Conservation (phyloP, 1,140 invertebrate species). For the Arctopsyche grandis region DNA sequence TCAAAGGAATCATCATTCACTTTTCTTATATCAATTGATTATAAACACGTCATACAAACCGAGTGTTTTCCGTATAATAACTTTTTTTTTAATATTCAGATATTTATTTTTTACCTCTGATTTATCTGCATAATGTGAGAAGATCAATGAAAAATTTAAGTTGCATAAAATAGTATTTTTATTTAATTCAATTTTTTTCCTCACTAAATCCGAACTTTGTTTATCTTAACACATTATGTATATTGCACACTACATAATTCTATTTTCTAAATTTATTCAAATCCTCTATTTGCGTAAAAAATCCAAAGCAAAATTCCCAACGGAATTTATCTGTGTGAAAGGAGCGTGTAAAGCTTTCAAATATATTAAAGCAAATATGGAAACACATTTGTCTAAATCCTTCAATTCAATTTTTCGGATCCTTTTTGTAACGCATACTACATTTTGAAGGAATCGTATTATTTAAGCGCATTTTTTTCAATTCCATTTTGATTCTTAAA, state of each 20-base stretch:
- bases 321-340: no score
- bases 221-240: not conserved
- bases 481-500: no score
- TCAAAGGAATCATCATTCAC: not conserved
- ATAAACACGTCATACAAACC: not conserved
- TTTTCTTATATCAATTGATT: not conserved
- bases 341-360: not conserved
- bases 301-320: not conserved
- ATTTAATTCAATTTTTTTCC: not conserved
- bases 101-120: no score
- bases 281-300: not conserved
- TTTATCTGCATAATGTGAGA: no score
- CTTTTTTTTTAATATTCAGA: no score
- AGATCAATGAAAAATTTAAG: no score
- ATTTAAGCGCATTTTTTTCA: no score
- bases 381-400: not conserved
- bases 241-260: not conserved
- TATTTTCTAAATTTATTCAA: constrained; percentile 20
- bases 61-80: not conserved
- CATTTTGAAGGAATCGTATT: no score
- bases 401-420: constrained; percentile 1
- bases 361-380: not conserved
- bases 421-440: not conserved
- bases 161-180: no score
- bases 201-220: not conserved